Conservation (phyloP, 1,140 invertebrate species). For the Microvelia longipes region DNA sequence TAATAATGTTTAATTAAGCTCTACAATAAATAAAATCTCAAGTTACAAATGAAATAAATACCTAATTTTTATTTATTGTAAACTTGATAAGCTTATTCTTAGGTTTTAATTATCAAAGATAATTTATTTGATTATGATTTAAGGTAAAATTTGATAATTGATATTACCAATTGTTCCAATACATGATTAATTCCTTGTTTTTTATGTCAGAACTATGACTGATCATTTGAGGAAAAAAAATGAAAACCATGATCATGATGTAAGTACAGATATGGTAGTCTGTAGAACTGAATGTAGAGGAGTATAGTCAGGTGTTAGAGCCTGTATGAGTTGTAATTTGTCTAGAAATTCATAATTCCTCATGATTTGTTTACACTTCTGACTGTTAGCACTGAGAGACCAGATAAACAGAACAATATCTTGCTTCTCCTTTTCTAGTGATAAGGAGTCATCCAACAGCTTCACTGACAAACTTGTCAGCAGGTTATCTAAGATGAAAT, state of each 20-base stretch:
- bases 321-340: conserved; percentile 18
- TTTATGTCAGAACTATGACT: too few species aligned
- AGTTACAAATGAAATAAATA: too few species aligned
- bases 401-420: conserved; percentile 28
- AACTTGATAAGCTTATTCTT: too few species aligned
- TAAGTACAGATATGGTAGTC: background rate
- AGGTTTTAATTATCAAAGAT: too few species aligned
- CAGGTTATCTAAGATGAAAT: conserved; percentile 26
- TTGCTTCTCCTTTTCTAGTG: conserved; percentile 24
- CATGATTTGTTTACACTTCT: conserved; percentile 31
- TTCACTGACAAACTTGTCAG: conserved; percentile 25
- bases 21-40: too few species aligned
- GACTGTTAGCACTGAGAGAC: conserved; percentile 31
- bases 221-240: too few species aligned
- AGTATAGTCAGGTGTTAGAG: background rate
- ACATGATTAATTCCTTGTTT: too few species aligned
- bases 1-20: too few species aligned
- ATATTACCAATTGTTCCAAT: too few species aligned
- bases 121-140: too few species aligned
- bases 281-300: background rate
- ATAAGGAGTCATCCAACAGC: conserved; percentile 21
- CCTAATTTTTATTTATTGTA: too few species aligned
- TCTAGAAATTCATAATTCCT: conserved; percentile 27
- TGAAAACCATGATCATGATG: background rate
- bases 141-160: too few species aligned